phyloP scores from a whole-genome alignment of 2,113 vertebrate species.

The Pteronura brasiliensis region DNA sequence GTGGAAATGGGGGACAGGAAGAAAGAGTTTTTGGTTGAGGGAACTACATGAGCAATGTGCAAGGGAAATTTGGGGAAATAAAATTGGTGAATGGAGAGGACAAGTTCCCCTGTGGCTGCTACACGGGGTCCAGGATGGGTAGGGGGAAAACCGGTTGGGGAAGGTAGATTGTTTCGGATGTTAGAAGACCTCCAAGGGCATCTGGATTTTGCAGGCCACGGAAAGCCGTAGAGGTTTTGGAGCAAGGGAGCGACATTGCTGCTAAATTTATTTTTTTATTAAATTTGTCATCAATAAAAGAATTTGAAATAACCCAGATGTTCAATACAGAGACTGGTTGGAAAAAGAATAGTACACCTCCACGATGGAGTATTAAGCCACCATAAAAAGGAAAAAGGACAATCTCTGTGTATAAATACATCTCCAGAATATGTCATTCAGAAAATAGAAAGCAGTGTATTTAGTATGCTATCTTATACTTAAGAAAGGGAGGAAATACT shows the following conservation, averaged over 20 bases:
- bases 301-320: neutral
- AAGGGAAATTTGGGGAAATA: neutral
- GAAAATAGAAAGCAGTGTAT: neutral
- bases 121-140: neutral
- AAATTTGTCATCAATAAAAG: conserved; percentile 25
- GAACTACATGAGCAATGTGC: neutral
- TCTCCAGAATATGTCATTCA: neutral
- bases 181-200: neutral
- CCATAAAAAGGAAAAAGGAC: neutral
- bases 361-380: neutral
- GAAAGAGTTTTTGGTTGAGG: neutral
- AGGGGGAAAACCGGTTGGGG: neutral
- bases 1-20: neutral
- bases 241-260: conserved; percentile 21
- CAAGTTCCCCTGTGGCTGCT: neutral
- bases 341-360: neutral
- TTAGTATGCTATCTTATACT: neutral
- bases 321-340: neutral
- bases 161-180: neutral
- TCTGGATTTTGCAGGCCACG: conserved; percentile 4
- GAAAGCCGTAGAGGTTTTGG: neutral
- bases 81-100: neutral
- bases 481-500: conserved; percentile 17
- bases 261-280: conserved; percentile 24
- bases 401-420: neutral